Base-by-base conservation (phyloP, 2,888 invertebrate genomes). In the Metacarcinus magister region DNA sequence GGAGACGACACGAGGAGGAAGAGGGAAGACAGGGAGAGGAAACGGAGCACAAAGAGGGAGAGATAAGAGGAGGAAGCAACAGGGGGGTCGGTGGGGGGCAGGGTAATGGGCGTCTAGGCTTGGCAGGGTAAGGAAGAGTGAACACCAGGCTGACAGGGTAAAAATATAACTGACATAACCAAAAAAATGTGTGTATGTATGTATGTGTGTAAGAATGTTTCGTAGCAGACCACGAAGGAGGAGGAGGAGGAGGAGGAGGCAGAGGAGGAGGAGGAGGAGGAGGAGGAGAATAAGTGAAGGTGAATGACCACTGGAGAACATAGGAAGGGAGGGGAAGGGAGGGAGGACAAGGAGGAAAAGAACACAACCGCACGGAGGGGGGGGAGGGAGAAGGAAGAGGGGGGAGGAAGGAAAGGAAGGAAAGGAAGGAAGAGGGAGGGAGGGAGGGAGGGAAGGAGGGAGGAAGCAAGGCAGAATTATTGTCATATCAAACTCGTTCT, bases 131-230 rank as follows among this genome's bases (percentile, higher is more conserved):
- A 44, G 23, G 43, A n/a, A 91, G 13, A 44, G 91, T 23, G 91
- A 91, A 39, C 39, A 44, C 8, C 23, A 91, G 91, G 44, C 44
- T 5, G 91, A 91, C 44, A 91, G 5, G 44, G 60, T 60, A 32
- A 93, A 75, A 93, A n/a, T 67, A 32, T n/a, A 60, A 43, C 32
- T 32, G 93, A 67, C 39, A 93, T 67, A 16, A 43, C 8, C 3
- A 19, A 23, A 75, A 39, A 43, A 67, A 39, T 75, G 43, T 75
- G 93, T 93, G 75, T 93, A 43, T 93, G 39, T 60, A 23, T 39
- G 43, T 93, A 13, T 93, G 67, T 39, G 32, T 23, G 67, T 19
- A 39, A 5, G 32, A 23, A 23, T 5, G 39, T 16, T 4, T 43
- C 13, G 32, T 54, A 54, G 54, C 13, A 10, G 8, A 54, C 10